These are phyloP conservation scores for Thymelicus lineola DNA, from an alignment of 2,888 invertebrate species.

Conservation along the genomic window DNA sequence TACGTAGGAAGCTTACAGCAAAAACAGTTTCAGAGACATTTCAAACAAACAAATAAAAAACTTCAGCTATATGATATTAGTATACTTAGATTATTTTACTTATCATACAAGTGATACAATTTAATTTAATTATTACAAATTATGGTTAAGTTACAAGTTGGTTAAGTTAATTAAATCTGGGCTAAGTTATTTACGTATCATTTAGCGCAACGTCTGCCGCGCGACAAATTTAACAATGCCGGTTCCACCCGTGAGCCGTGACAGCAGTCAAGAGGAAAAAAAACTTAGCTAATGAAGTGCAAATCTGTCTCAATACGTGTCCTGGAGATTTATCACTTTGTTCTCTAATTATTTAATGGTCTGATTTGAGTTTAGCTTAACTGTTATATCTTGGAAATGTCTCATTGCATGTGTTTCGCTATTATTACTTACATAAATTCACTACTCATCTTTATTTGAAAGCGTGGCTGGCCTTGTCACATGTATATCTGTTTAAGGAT, in stretches of 20 bases:
- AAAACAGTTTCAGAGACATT: no score
- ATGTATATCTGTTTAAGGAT: no score
- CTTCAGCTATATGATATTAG: no score
- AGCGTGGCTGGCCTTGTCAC: no score
- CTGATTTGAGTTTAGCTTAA: constrained; percentile 15
- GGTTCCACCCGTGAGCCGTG: constrained; percentile 44
- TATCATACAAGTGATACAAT: no score
- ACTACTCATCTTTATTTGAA: no score
- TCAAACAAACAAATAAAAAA: no score
- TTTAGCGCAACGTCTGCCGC: constrained; percentile 63
- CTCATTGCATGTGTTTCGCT: neutral
- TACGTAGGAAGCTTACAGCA: no score
- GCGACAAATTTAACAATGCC: constrained; percentile 82
- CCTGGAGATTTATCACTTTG: constrained; percentile 66
- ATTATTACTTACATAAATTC: no score
- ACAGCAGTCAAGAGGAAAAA: constrained; percentile 52
- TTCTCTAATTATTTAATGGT: constrained; percentile 51
- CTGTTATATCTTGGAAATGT: neutral
- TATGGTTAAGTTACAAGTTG: neutral
- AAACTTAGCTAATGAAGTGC: constrained; percentile 72
- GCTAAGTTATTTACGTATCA: constrained; percentile 76
- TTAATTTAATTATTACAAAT: no score
- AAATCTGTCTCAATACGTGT: constrained; percentile 74
- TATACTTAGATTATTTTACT: no score
- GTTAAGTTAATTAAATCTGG: constrained; percentile 52